Conservation (phyloP, 2,888 invertebrate species). For the Coelopa pilipes region DNA sequence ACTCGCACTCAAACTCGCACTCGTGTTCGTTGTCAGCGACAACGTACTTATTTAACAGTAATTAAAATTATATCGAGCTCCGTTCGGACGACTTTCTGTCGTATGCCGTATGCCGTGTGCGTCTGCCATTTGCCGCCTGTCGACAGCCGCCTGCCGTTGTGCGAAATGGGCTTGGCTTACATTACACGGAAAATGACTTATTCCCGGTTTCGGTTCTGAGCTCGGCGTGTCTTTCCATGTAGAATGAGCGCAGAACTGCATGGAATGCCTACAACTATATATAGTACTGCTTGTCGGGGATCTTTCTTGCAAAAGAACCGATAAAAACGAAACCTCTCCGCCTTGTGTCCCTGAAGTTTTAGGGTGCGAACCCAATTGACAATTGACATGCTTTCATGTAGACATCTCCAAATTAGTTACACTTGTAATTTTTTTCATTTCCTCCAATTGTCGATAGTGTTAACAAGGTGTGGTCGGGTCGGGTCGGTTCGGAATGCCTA, state of each 20-base stretch:
- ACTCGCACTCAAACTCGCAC: not conserved
- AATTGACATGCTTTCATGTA: conserved; percentile 17
- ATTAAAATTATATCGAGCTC: conserved; percentile 53
- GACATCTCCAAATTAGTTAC: conserved; percentile 13
- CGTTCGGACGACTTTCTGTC: conserved; percentile 54
- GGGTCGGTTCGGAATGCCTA: conserved; percentile 1
- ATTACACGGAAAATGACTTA: conserved; percentile 6
- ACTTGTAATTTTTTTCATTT: conserved; percentile 21
- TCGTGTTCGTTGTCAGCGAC: conserved; percentile 6
- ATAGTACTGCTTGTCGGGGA: not conserved
- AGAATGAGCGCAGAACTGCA: too few relatives aligned
- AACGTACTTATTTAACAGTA: conserved; percentile 52
- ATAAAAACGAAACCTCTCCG: conserved; percentile 6
- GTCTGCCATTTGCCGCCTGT: not conserved
- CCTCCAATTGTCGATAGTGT: not conserved
- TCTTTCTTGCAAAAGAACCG: not conserved
- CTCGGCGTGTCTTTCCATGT: too few relatives aligned
- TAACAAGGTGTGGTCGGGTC: conserved; percentile 27
- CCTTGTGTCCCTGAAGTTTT: not conserved
- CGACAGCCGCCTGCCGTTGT: not conserved
- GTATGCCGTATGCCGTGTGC: conserved; percentile 5
- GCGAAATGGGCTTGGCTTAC: conserved; percentile 24
- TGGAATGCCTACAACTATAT: too few relatives aligned
- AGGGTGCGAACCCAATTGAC: conserved; percentile 22
- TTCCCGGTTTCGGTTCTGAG: conserved; percentile 10